Conservation (phyloP, 2,113 vertebrate genomes). For the Muntiacus reevesi region DNA sequence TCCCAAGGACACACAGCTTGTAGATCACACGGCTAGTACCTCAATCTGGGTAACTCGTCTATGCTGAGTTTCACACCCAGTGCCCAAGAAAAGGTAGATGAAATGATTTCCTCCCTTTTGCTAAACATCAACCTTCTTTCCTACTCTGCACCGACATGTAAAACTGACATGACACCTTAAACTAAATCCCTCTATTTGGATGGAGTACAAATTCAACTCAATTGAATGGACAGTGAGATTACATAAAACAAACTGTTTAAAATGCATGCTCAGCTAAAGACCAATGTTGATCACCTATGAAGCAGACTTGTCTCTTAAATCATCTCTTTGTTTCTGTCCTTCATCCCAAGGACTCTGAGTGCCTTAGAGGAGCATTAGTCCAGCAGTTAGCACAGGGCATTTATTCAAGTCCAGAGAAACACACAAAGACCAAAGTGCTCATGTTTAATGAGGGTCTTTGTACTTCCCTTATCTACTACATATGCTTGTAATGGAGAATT, state of each 20-base stretch:
- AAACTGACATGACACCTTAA: not conserved
- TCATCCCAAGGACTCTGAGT: not conserved
- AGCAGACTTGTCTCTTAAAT: not conserved
- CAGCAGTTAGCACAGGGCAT: not conserved
- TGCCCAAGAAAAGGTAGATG: not conserved
- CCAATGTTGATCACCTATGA: not conserved
- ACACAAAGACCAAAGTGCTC: not conserved
- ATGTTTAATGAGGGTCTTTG: not conserved
- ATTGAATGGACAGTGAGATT: not conserved
- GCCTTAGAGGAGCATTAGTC: not conserved
- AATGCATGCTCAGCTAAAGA: not conserved
- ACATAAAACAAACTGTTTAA: not conserved
- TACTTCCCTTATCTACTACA: not conserved
- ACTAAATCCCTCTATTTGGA: not conserved
- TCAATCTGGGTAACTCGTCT: not conserved
- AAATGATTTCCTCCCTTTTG: not conserved
- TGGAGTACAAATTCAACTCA: not conserved
- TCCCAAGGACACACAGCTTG: not conserved
- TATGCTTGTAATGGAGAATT: not conserved
- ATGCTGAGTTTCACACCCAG: not conserved
- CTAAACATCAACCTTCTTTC: not conserved
- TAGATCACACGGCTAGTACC: not conserved
- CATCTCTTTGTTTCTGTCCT: not conserved
- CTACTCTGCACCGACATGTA: not conserved
- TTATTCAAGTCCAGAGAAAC: not conserved